phyloP scores from a whole-genome alignment of 2,797 vertebrate genomes.

The Sphaeramia orbicularis region DNA sequence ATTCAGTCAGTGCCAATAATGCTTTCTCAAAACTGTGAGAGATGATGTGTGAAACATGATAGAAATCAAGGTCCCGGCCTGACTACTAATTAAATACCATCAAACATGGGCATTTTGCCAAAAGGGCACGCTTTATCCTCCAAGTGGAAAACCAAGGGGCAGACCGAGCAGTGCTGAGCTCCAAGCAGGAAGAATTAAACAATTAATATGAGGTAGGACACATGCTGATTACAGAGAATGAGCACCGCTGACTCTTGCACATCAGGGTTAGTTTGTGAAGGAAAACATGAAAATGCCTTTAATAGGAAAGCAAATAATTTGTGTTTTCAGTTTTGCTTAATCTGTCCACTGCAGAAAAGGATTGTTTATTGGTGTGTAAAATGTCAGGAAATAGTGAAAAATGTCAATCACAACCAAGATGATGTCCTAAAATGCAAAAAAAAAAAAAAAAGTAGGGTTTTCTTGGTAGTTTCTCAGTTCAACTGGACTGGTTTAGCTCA shows the following conservation, averaged over 20 bases:
- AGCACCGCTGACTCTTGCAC: background rate
- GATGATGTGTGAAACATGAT: conserved; percentile 16
- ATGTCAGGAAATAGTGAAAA: too few relatives aligned
- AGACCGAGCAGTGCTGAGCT: conserved; percentile 1
- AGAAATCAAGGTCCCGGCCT: conserved; percentile 21
- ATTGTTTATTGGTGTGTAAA: too few relatives aligned
- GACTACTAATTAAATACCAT: conserved; percentile 49
- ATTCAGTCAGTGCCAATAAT: background rate
- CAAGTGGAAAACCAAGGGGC: conserved; percentile 16
- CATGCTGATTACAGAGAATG: background rate
- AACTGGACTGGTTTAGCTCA: too few relatives aligned
- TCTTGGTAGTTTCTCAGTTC: too few relatives aligned
- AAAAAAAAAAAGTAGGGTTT: too few relatives aligned
- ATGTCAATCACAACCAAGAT: too few relatives aligned
- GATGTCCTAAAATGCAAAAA: too few relatives aligned
- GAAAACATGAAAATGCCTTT: too few relatives aligned
- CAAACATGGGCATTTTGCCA: conserved; percentile 54
- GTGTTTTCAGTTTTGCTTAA: too few relatives aligned
- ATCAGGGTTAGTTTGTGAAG: too few relatives aligned
- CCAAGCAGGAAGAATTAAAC: conserved; percentile 50
- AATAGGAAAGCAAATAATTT: too few relatives aligned
- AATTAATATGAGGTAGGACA: conserved; percentile 31
- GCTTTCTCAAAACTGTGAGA: conserved; percentile 13
- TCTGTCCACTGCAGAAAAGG: too few relatives aligned
- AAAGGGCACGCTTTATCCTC: conserved; percentile 18